phyloP scores from a whole-genome alignment of 2,888 invertebrate species.

The Drosophila anomalata region DNA sequence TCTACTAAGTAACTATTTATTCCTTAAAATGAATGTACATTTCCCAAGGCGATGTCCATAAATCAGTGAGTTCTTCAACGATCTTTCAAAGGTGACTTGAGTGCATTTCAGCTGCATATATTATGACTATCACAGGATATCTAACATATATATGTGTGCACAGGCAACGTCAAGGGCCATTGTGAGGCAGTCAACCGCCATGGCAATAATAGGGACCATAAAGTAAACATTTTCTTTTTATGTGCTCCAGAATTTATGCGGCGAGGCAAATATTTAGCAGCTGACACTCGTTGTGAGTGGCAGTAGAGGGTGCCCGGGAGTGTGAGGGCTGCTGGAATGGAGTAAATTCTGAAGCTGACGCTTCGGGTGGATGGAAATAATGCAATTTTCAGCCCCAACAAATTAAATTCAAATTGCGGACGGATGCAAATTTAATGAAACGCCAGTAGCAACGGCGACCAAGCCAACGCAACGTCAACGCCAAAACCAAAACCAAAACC shows the following conservation, averaged over 20 bases:
- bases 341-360: not conserved
- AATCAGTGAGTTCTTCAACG: conserved; percentile 12
- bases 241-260: conserved; percentile 53
- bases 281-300: conserved; percentile 53
- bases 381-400: conserved; percentile 56
- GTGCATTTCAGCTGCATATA: conserved; percentile 2
- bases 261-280: conserved; percentile 53
- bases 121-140: conserved; percentile 1
- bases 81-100: not conserved
- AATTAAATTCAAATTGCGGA: conserved; percentile 60
- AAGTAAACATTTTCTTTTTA: conserved; percentile 43
- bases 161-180: conserved; percentile 28
- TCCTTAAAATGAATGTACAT: not conserved
- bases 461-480: not conserved
- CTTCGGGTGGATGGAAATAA: conserved; percentile 43
- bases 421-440: conserved; percentile 54
- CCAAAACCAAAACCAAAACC: conserved; percentile 6
- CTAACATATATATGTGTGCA: conserved; percentile 5
- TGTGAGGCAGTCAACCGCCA: conserved; percentile 35
- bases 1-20: not conserved
- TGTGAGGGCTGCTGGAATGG: not conserved
- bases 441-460: conserved; percentile 15
- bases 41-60: conserved; percentile 1
- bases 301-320: conserved; percentile 12
- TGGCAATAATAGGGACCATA: conserved; percentile 32